Evolutionary conservation across 2,797 vertebrate genomes (phyloP), one percentile per base, ranked within the genome.

Genomic region (Harpagifer antarcticus): DNA sequence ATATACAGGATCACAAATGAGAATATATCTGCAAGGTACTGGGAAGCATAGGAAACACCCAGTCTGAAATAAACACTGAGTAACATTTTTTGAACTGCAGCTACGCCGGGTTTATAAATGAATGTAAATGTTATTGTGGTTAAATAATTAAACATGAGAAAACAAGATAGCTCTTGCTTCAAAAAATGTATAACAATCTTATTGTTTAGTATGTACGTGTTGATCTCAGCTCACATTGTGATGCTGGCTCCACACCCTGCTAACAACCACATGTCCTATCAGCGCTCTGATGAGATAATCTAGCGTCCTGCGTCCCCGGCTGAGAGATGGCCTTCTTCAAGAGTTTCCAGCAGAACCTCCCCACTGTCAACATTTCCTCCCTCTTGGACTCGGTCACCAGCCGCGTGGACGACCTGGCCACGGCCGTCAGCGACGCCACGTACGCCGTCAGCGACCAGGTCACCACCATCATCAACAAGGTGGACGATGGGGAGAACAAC

Each of bases 241-340:
- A 75, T 42, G 69, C 59, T 72, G 62, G 47, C 60, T 27, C 37
- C 14, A 3, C 76, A 43, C 48, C 45, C 67, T 68, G 75, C 78
- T 89, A 87, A 92, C 82, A 19, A 72, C 67, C 84, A 80, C 88
- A 76, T 91, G 86, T 89, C 84, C 76, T 86, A 75, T 87, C 85
- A 85, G 90, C 44, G 86, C 81, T 80, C 84, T 69, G 79, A 91
- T 85, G 85, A 92, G 81, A 72, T 92, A 84, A 90, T 85, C 84
- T 80, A 43, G 57, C 5, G 49, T 50, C 69, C 81, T 47, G 67
- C 56, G 81, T 57, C 75, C 69, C 85, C 57, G 37, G 65, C 81
- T 61, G 86, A 78, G 81, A 78, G 69, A 99, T 99, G 98, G 96
- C 97, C 0, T 99, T 99, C 95, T 98, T 99, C 91, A 97, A 94